Base-by-base conservation (phyloP, 1,140 invertebrate genomes). In the Ceratosolen fusciceps region DNA sequence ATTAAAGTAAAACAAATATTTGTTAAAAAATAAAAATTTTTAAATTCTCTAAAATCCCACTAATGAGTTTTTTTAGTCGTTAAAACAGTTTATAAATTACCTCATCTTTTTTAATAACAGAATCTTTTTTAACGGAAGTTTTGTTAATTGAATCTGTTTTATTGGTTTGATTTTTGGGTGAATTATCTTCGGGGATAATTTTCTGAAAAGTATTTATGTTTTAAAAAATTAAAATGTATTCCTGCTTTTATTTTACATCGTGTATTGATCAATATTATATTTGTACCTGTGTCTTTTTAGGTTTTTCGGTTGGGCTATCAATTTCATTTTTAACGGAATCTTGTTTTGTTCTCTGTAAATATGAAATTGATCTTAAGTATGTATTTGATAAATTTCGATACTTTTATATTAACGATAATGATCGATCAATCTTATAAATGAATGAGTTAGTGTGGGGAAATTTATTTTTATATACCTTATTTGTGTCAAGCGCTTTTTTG, bases 401-500 rank as follows among this genome's bases (percentile, higher is more conserved):
- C 0, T 60, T 60, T 60, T 16, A 37, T 12, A 4, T 21, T 52
- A 52, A 52, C 14, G 19, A 16, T 21, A 52, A 52, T n/a, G 8
- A 65, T 65, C 58, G n/a, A 56, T 56, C 26, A 73, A 19, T 16
- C 21, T 39, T 54, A 34, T 58, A 58, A 58, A 39, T 73, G n/a
- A 9, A 1, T 78, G 60, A 82, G 21, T 80, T n/a, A n/a, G 47
- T 29, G 19, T 34, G 62, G 76, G 47, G 67, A 34, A 62, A 54
- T 60, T 65, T 52, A 29, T 70, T 14, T 49, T 80, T 47, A 21
- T 77, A 67, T 80, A 80, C 62, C 71, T 85, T 83, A 16, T 73
- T 16, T 65, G 67, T 80, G 60, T 80, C 39, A 65, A 65, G 65
- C 79, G 54, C 43, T 76, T 80, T 58, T 37, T 52, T 37, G 52